Percentiles rank a stretch among this genome's conserved stretches.
Evolutionary conservation across 2,113 vertebrate species (phyloP).

Genomic region (Caretta caretta): DNA sequence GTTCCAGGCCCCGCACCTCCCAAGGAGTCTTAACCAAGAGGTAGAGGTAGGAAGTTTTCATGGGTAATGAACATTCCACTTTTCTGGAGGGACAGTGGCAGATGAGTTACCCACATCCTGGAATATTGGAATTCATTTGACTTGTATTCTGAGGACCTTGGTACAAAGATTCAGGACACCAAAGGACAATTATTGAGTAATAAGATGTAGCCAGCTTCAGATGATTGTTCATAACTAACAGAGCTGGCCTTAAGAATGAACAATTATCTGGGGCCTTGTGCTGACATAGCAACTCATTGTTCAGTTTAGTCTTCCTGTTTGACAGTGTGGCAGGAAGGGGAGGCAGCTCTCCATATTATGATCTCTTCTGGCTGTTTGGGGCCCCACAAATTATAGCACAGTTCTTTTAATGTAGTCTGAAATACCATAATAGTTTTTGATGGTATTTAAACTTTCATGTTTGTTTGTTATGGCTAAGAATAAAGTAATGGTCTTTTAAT

Average conservation of each 20-base stretch:
- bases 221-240: not conserved
- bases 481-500: conserved; percentile 49
- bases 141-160: not conserved
- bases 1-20: not conserved
- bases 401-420: conserved; percentile 40
- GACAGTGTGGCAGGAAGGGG: not conserved
- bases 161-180: not conserved
- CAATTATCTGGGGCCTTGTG: not conserved
- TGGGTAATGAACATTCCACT: not conserved
- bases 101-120: not conserved
- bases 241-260: not conserved
- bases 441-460: conserved; percentile 70
- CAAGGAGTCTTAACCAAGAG: not conserved
- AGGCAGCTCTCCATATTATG: not conserved
- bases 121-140: not conserved
- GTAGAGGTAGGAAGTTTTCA: not conserved
- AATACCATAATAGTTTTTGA: conserved; percentile 67
- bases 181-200: not conserved
- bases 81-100: not conserved
- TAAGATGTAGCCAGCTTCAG: not conserved
- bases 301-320: not conserved
- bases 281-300: not conserved
- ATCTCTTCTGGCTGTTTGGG: not conserved
- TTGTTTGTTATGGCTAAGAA: conserved; percentile 51
- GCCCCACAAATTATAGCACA: conserved; percentile 40